Evolutionary conservation across 2,888 invertebrate genomes (phyloP).

Genomic region (Dryococelus australis): DNA sequence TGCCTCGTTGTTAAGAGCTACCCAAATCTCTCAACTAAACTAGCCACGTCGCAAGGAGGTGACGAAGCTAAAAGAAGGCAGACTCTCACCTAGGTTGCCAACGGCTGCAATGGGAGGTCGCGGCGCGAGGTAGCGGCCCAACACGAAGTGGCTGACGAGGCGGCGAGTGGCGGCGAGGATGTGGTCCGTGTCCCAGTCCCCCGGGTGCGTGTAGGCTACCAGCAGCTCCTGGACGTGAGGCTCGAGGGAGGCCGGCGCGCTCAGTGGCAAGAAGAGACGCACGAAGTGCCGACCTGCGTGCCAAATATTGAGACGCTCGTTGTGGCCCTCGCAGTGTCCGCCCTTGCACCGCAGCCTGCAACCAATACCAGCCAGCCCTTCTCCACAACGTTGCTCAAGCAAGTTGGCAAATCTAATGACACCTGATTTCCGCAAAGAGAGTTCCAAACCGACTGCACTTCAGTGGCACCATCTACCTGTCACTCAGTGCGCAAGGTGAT

Average conservation of each 20-base stretch:
- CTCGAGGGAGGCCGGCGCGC: conserved; percentile 42
- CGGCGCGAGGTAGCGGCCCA: conserved; percentile 40
- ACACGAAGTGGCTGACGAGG: conserved; percentile 40
- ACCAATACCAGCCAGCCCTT: background rate
- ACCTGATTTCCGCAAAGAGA: no score
- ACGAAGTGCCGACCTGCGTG: conserved; percentile 46
- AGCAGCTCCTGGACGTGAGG: conserved; percentile 42
- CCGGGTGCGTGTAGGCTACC: conserved; percentile 40
- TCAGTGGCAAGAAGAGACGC: conserved; percentile 43
- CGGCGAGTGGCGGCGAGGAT: conserved; percentile 41
- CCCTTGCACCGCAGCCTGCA: conserved; percentile 31
- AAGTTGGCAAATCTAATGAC: no score
- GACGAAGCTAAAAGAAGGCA: no score
- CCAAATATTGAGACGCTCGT: conserved; percentile 45
- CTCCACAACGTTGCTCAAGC: no score
- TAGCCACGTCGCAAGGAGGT: no score
- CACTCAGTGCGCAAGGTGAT: no score
- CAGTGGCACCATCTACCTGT: no score
- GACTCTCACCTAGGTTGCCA: background rate
- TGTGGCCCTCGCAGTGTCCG: conserved; percentile 39
- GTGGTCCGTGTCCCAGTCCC: conserved; percentile 37
- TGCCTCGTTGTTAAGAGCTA: no score
- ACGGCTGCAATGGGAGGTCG: background rate
- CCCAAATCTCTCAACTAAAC: no score
- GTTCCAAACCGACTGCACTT: no score